Base-by-base conservation (phyloP, 2,797 vertebrate species). In the Cyprinodon diabolis region DNA sequence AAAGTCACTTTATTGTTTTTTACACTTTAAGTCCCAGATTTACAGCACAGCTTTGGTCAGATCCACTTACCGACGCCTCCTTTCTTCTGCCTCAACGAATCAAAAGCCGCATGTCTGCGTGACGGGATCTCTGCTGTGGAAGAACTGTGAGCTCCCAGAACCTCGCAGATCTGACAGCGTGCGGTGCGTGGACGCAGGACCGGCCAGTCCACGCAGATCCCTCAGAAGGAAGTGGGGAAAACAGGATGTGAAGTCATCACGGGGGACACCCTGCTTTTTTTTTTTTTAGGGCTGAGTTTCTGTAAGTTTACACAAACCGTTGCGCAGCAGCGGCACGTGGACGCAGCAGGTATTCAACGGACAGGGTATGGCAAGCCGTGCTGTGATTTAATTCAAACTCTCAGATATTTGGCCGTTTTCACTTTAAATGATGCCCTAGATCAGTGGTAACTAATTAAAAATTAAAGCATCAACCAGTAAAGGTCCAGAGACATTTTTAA, bases 191-290 rank as follows among this genome's bases (percentile, higher is more conserved):
- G 73, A 14, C 51, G 55, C 76, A 69, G 78, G 86, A 89, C 89
- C 74, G 88, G 87, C 89, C 90, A 86, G 87, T 86, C 86, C 87
- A 89, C 48, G 19, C 25, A 19, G 83, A 84, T 85, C 80, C 84
- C 69, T 84, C 84, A 69, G 21, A 47, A 91, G 90, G 92, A 92
- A 91, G 88, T 90, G 78, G 82, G 58, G 65, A 70, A 78, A 89
- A 92, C 93, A 93, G 93, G 93, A 94, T 92, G 83, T 93, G 93
- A 93, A 90, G 92, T 93, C 91, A 93, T 80, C 48, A 14, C 19
- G 78, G 87, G 78, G 87, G 80, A 90, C 87, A 87, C 37, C 14
- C 9, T n/a, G 21, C 5, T 25, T 30, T 30, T 14, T 30, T 14
- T 35, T 30, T 83, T 17, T 62, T 81, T 77, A 77, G 57, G 76